These are phyloP conservation scores for Pycnomerus fuliginosus DNA, from an alignment of 2,888 invertebrate species.

Conservation along the genomic window DNA sequence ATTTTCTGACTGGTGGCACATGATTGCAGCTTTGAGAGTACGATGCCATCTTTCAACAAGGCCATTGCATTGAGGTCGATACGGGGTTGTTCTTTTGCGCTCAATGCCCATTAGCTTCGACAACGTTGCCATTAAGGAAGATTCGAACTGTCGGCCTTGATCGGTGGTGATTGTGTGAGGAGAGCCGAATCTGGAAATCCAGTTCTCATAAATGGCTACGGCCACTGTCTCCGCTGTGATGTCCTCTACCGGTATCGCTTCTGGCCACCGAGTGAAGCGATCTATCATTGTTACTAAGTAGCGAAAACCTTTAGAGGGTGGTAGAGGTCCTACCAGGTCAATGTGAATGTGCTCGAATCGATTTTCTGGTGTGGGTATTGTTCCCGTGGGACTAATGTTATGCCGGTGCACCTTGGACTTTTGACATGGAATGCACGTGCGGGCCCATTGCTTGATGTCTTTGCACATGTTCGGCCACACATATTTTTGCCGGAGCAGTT, in stretches of 20 bases:
- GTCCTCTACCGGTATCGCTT: slow-evolving; percentile 41
- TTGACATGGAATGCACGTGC: slow-evolving; percentile 41
- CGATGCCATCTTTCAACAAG: slow-evolving; percentile 49
- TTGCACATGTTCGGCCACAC: slow-evolving; percentile 16
- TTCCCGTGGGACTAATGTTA: slow-evolving; percentile 33
- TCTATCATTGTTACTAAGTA: no score
- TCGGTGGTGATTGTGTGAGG: slow-evolving; percentile 40
- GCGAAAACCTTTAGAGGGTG: slow-evolving; percentile 15
- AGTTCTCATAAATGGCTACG: slow-evolving; percentile 39
- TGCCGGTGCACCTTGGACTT: slow-evolving; percentile 39
- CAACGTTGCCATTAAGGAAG: slow-evolving; percentile 30
- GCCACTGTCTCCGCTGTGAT: slow-evolving; percentile 46
- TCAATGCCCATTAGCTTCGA: slow-evolving; percentile 29
- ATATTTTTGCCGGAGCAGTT: slow-evolving; percentile 38
- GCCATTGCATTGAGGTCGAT: slow-evolving; percentile 46
- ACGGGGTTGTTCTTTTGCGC: slow-evolving; percentile 35
- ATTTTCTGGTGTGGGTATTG: slow-evolving; percentile 28
- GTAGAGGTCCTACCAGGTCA: slow-evolving; percentile 36
- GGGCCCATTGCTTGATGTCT: slow-evolving; percentile 37
- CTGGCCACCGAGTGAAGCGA: slow-evolving; percentile 49
- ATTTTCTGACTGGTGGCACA: slow-evolving; percentile 25
- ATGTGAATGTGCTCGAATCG: slow-evolving; percentile 41
- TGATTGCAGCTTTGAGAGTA: slow-evolving; percentile 45
- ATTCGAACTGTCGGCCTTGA: slow-evolving; percentile 40
- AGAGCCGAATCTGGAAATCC: slow-evolving; percentile 49